Base-by-base conservation (phyloP, 2,888 invertebrate species). In the Ametastegia equiseti region DNA sequence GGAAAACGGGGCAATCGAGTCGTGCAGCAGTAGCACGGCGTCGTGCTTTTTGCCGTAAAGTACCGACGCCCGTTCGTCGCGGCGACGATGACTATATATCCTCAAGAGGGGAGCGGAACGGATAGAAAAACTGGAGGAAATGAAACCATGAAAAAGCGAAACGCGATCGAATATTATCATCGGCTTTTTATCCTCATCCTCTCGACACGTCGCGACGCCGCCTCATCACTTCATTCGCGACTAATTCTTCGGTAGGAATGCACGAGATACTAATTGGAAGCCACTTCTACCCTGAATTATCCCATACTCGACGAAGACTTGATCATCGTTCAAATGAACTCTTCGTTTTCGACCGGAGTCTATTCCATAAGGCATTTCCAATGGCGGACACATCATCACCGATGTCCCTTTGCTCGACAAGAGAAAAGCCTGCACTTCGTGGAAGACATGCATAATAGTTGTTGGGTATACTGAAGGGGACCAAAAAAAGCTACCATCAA, bases 1-100 rank as follows among this genome's bases (percentile, higher is more conserved):
- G 71, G 71, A 71, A 71, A 71, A 71, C 47, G 45, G 23, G 47
- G 42, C 42, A 71, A 71, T 71, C 47, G 71, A 71, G 47, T 71
- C 47, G 71, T 30, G 15, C 13, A 67, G 33, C 36, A n/a, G n/a
- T n/a, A n/a, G n/a, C n/a, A n/a, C 11, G 39, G n/a, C 65, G 65
- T 36, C 65, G 65, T 36, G 23, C 36, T 39, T 67, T 67, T 67
- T 67, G 39, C 65, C 9, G 11, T 23, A 60, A 60, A 60, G 60
- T 60, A 57, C 9, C 65, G 19, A 39, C 65, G 65, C 19, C 69
- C 5, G 63, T 69, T 69, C 19, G n/a, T 69, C 69, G 7, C 65
- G 27, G 63, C 30, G 27, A 54, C 23, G 54, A 15, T n/a, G 33
- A 13, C 27, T 39, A 39, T 39, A 39, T 9, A 39, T 19, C 67